phyloP scores from a whole-genome alignment of 2,113 vertebrate genomes.

The Nothoprocta perdicaria region DNA sequence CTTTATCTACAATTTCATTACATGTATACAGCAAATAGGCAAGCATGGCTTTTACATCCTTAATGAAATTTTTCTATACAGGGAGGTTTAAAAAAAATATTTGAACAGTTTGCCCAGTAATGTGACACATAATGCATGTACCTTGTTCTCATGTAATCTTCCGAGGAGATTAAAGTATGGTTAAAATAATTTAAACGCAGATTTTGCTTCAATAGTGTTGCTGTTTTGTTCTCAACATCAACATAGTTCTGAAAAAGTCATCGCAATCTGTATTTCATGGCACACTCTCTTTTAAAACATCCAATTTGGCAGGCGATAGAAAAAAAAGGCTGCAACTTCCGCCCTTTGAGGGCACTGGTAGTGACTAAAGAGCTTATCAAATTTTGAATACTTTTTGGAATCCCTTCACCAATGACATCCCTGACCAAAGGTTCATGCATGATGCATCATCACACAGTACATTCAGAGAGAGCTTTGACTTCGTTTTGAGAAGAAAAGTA shows the following conservation, averaged over 20 bases:
- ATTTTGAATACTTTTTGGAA: conserved; percentile 83
- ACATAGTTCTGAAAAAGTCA: conserved; percentile 73
- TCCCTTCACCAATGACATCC: conserved; percentile 82
- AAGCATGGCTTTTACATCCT: conserved; percentile 97
- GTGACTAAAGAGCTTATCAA: conserved; percentile 79
- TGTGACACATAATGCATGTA: conserved; percentile 91
- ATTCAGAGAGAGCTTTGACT: conserved; percentile 86
- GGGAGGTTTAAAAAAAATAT: conserved; percentile 87
- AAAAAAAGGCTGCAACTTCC: conserved; percentile 76
- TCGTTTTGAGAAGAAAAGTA: conserved; percentile 77
- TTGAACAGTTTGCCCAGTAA: conserved; percentile 88
- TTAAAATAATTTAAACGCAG: conserved; percentile 75
- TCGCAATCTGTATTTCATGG: conserved; percentile 75
- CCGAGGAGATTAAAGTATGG: conserved; percentile 78
- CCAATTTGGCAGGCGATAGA: conserved; percentile 82
- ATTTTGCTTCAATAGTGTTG: conserved; percentile 78
- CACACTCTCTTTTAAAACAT: conserved; percentile 78
- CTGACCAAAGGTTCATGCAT: conserved; percentile 87
- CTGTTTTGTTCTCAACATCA: conserved; percentile 75
- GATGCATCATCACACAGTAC: conserved; percentile 87
- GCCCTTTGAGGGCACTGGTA: conserved; percentile 81
- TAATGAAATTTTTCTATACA: conserved; percentile 88
- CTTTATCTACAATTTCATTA: conserved; percentile 93
- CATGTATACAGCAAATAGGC: conserved; percentile 93
- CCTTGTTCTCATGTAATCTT: conserved; percentile 82